A percentile compares a stretch with the other conserved stretches of the same genome.
Conservation (phyloP, 2,797 vertebrate species). For the Pipistrellus pipistrellus region DNA sequence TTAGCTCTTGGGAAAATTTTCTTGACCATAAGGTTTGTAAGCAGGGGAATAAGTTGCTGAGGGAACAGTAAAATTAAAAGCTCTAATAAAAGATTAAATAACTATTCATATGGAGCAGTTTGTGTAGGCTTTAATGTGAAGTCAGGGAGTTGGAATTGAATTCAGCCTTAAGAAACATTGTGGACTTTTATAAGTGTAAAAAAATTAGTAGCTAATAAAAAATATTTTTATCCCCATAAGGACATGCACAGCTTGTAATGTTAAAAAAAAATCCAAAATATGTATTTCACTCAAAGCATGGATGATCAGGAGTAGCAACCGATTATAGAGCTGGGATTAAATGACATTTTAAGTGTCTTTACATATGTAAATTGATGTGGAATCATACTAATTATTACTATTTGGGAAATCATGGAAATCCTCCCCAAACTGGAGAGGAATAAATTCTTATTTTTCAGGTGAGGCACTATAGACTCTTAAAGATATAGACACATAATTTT, state of each 20-base stretch:
- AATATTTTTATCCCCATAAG: neutral
- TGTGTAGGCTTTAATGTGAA: slow-evolving; percentile 80
- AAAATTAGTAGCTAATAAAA: slow-evolving; percentile 79
- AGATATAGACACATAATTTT: neutral
- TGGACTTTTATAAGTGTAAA: slow-evolving; percentile 66
- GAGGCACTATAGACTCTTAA: neutral
- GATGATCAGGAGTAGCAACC: slow-evolving; percentile 41
- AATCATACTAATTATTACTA: slow-evolving; percentile 44
- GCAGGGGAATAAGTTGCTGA: slow-evolving; percentile 74
- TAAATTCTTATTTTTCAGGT: slow-evolving; percentile 48
- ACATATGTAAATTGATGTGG: slow-evolving; percentile 8
- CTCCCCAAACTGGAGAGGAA: neutral
- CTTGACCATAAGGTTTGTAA: slow-evolving; percentile 74
- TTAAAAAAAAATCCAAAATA: slow-evolving; percentile 65
- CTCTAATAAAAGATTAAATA: slow-evolving; percentile 82
- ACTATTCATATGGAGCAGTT: slow-evolving; percentile 77
- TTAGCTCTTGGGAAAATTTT: slow-evolving; percentile 62
- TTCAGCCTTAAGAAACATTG: slow-evolving; percentile 74
- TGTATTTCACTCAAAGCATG: slow-evolving; percentile 64
- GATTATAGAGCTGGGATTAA: slow-evolving; percentile 24
- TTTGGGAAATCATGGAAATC: slow-evolving; percentile 9
- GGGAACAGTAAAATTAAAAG: slow-evolving; percentile 81
- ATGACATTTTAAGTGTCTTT: slow-evolving; percentile 54
- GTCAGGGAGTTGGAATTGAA: slow-evolving; percentile 76
- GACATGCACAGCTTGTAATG: slow-evolving; percentile 67